Conservation (phyloP, 2,797 vertebrate species). For the Peromyscus melanophrys region DNA sequence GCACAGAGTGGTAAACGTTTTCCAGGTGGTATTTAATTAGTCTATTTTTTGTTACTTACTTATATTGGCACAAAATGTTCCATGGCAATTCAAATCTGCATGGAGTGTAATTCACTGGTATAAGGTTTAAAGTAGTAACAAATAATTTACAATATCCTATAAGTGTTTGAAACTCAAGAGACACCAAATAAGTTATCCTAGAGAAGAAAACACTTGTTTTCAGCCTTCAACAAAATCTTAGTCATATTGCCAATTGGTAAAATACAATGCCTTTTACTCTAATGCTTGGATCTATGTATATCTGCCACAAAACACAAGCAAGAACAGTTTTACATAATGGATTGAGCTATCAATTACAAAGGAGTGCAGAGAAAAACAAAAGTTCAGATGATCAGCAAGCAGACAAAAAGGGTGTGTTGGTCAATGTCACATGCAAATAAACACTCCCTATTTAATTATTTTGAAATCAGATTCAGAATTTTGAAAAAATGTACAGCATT, state of each 20-base stretch:
- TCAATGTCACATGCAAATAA: background rate
- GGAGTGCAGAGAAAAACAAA: background rate
- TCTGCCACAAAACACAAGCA: constrained; percentile 45
- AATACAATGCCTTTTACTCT: constrained; percentile 43
- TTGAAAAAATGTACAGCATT: constrained; percentile 43
- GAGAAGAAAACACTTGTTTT: constrained; percentile 61
- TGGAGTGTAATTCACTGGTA: constrained; percentile 63
- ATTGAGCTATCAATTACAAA: background rate
- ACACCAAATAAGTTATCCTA: constrained; percentile 58
- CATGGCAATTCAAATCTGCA: constrained; percentile 66
- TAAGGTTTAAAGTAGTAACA: constrained; percentile 63
- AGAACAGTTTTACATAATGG: constrained; percentile 5
- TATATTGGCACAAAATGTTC: constrained; percentile 43
- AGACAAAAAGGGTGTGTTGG: background rate
- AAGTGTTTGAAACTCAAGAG: constrained; percentile 31
- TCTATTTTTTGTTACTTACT: constrained; percentile 70
- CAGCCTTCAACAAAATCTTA: constrained; percentile 63
- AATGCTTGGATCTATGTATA: constrained; percentile 28
- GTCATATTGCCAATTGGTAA: constrained; percentile 45
- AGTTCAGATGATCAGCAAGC: background rate
- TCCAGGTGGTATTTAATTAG: constrained; percentile 50
- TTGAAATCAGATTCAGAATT: constrained; percentile 29
- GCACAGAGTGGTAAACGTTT: constrained; percentile 32
- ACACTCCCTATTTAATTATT: background rate
- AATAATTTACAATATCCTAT: constrained; percentile 54